Percentiles rank a stretch among this genome's conserved stretches.
These are phyloP conservation scores for Wiebesia pumilae DNA, from an alignment of 1,140 invertebrate genomes.

Conservation along the genomic window DNA sequence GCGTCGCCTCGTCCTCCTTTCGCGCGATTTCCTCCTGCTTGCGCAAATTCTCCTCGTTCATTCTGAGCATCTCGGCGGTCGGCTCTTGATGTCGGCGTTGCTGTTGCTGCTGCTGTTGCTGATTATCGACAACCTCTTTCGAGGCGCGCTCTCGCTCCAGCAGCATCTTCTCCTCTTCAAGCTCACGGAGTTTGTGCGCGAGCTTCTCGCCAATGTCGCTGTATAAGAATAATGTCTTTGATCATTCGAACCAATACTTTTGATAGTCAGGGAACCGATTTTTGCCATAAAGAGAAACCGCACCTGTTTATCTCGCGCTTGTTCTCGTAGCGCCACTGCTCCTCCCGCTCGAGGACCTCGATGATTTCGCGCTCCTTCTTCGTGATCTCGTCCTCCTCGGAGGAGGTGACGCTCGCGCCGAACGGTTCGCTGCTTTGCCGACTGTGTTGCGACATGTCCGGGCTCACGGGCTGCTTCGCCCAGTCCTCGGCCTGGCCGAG, in stretches of 20 bases:
- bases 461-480: conserved; percentile 78
- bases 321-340: conserved; percentile 76
- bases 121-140: conserved; percentile 64
- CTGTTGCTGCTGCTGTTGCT: neutral
- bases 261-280: no score
- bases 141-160: conserved; percentile 72
- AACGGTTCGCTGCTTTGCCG: conserved; percentile 85
- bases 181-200: conserved; percentile 74
- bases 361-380: conserved; percentile 85
- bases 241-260: neutral
- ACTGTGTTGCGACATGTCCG: conserved; percentile 82
- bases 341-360: conserved; percentile 81
- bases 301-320: conserved; percentile 69
- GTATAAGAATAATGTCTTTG: neutral
- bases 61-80: conserved; percentile 59
- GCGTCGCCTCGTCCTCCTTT: conserved; percentile 60
- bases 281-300: neutral
- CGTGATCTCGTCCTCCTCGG: conserved; percentile 83
- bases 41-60: conserved; percentile 69
- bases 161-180: conserved; percentile 76
- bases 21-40: conserved; percentile 65
- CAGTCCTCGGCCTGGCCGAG: conserved; percentile 77
- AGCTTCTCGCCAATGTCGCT: conserved; percentile 75
- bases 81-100: conserved; percentile 63
- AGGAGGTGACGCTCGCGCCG: conserved; percentile 79